A percentile compares a stretch with the other conserved stretches of the same genome.
These are phyloP conservation scores for Bellardia pandia DNA, from an alignment of 2,888 invertebrate species.

Conservation along the genomic window DNA sequence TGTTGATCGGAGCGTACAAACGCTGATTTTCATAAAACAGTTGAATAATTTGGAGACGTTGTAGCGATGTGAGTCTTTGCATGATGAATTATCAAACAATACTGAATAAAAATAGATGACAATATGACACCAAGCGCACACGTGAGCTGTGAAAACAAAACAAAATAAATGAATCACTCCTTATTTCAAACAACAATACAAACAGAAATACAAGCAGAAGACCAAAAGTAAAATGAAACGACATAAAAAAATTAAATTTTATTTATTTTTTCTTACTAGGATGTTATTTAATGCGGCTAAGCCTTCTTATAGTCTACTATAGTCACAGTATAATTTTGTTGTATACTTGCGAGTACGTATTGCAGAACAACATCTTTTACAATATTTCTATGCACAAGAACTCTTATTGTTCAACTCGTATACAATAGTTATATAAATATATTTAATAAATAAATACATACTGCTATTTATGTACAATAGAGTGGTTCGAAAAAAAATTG, in stretches of 20 bases:
- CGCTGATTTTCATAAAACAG: too few relatives aligned
- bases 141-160: too few relatives aligned
- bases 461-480: too few relatives aligned
- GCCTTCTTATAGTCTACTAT: constrained; percentile 40
- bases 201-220: neutral
- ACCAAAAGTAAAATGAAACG: neutral
- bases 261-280: neutral
- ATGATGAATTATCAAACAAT: too few relatives aligned
- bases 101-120: too few relatives aligned
- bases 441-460: constrained; percentile 14
- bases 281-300: constrained; percentile 50
- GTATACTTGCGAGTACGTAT: neutral
- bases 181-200: constrained; percentile 24
- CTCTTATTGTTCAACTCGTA: constrained; percentile 45
- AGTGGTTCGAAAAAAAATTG: too few relatives aligned
- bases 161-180: too few relatives aligned
- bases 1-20: too few relatives aligned
- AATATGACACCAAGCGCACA: too few relatives aligned
- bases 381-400: constrained; percentile 39
- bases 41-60: too few relatives aligned
- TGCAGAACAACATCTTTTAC: constrained; percentile 12
- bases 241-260: neutral
- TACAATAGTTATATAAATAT: constrained; percentile 28
- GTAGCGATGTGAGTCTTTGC: too few relatives aligned
- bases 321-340: constrained; percentile 32